Base-by-base conservation (phyloP, 1,140 invertebrate genomes). In the Teleopsis dalmanni region DNA sequence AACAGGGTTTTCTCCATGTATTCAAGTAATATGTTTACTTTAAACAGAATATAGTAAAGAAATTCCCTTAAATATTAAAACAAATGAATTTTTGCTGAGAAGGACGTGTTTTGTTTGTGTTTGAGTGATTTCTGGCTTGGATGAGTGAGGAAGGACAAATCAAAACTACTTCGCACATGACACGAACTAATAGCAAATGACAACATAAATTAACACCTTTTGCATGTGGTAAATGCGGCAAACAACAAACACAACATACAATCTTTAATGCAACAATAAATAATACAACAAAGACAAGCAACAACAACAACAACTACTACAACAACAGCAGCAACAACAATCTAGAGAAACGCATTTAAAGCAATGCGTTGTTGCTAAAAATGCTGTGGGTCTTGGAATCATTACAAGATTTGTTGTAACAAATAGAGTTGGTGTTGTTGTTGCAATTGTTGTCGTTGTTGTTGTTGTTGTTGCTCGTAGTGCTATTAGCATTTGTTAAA, bases 191-290 rank as follows among this genome's bases (percentile, higher is more conserved):
- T 33, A 31, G 23, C 42, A 43, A 43, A 43, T 43, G 42, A 44
- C 42, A 44, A 33, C 29, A 44, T 33, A 29, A 44, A 31, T 31
- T 44, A 44, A 44, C 42, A 44, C 42, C 42, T 44, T 31, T 33
- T 44, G 34, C 29, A 31, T 44, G 42, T 31, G 21, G 7, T 2
- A n/a, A 21, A 22, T 31, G 42, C 42, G 42, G 42, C 29, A 44
- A 44, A 44, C 27, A 22, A 44, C 42, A 44, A 29, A 44, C 16
- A 33, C 10, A 23, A 38, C 22, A 38, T 38, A 38, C 22, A 38
- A 23, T 19, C 22, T 38, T 23, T 11, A 35, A 35, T 2, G 19
- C 1, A 35, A 35, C 4, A 35, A 35, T 16, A 14, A 35, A 35
- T 16, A 8, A 35, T n/a, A 38, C 21, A 37, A 38, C 22, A 38